Evolutionary conservation across 2,888 invertebrate species (phyloP), one percentile per base, ranked within the genome.

Genomic region (Acronicta alni): DNA sequence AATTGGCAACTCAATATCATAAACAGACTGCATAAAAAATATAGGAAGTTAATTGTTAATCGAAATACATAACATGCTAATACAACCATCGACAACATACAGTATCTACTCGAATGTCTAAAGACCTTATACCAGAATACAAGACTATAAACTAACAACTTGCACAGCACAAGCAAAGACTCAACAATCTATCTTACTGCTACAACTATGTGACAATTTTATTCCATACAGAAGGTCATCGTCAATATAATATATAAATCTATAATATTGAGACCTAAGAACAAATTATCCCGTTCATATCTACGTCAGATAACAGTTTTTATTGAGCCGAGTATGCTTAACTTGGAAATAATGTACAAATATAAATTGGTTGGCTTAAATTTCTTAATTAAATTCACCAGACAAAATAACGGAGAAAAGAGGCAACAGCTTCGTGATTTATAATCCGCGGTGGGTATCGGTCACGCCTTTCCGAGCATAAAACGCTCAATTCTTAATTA

Each of bases 191-290:
- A 44, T 15, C 18, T 49, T n/a, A 57, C 45, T 10, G 55, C 55
- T 61, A 62, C 44, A 44, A 9, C 37, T 43, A 8, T 42, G 39
- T 42, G 10, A 42, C 67, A 39, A 55, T 55, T n/a, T 45, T 61
- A 67, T 69, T 67, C 67, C 53, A 64, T 57, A 64, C 64, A 67
- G 64, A 46, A 48, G 68, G 45, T 57, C 47, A 68, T 68, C 57
- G 32, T 38, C 37, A n/a, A 12, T 12, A 16, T 32, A n/a, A n/a
- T n/a, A n/a, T n/a, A n/a, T n/a, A n/a, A n/a, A n/a, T n/a, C n/a
- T 12, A 30, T 30, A 10, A 30, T 12, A 30, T 30, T 30, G 12
- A 12, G 12, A 30, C 12, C 12, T 3, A 12, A 30, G 12, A 12
- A 7, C 23, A 30, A 10, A 12, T 1, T 30, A 12, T 4, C 30